Base-by-base conservation (phyloP, 2,797 vertebrate genomes). In the Pitangus sulphuratus region DNA sequence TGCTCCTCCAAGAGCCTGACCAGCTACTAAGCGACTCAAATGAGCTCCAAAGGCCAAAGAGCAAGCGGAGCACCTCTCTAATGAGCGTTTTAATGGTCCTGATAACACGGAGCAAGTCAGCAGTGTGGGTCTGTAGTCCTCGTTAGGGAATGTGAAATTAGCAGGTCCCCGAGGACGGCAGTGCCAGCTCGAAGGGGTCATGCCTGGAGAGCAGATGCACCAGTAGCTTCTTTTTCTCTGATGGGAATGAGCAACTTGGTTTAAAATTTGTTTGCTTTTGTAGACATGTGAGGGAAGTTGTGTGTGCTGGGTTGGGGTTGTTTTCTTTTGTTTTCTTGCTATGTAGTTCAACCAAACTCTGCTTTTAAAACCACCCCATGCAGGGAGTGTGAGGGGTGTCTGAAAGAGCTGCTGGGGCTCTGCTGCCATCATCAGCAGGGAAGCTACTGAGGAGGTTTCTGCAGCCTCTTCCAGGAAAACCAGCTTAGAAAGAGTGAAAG, bases 11-110 rank as follows among this genome's bases (percentile, higher is more conserved):
- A 74, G 48, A 95, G 60, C 80, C 89, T 91, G 85, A 53, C 70
- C 48, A 75, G 84, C 68, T 80, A 62, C 70, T 87, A 62, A 72
- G 87, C 1, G 4, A 30, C 84, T 82, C 64, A 83, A 58, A 71
- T 1, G 7, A 90, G 84, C 74, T 93, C 76, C 33, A 31, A 19
- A 86, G 93, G 94, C 51, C 89, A 85, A 86, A 95, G 85, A 90
- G 95, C 94, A 89, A 79, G 26, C 0, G 0, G 45, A 93, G 56
- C 45, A 77, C 64, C 94, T 90, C 89, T 89, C 56, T 96, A 96
- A 93, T 77, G 90, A 91, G 60, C 18, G 35, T 82, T 93, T 77
- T 94, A 94, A 93, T 89, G 88, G 70, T 80, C 45, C 76, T 81
- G 47, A 26, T 91, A 72, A 50, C 69, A 47, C 0, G 31, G 81